Evolutionary conservation across 2,113 vertebrate species (phyloP).

Genomic region (Amia ocellicauda): DNA sequence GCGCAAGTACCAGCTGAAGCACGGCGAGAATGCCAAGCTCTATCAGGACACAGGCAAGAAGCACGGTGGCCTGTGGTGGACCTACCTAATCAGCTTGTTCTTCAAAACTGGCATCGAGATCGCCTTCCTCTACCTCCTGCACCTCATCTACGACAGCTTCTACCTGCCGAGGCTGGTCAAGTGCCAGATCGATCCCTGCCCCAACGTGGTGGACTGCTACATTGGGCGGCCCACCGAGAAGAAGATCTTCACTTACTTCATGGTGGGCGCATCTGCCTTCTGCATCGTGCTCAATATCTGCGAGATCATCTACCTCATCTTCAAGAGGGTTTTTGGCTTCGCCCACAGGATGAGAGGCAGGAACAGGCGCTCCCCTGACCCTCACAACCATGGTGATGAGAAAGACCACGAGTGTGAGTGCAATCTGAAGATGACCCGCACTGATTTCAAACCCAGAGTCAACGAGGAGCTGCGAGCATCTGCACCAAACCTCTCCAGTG

Average conservation of each 20-base stretch:
- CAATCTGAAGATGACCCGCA: slow-evolving; percentile 28
- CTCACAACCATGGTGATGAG: neutral
- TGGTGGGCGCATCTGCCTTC: slow-evolving; percentile 65
- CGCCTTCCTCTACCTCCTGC: slow-evolving; percentile 68
- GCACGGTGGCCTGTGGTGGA: slow-evolving; percentile 85
- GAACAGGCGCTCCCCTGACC: slow-evolving; percentile 1
- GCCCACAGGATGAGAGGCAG: slow-evolving; percentile 25
- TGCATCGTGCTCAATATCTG: slow-evolving; percentile 71
- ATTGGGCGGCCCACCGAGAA: slow-evolving; percentile 74
- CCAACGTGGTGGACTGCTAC: slow-evolving; percentile 70
- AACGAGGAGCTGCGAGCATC: slow-evolving; percentile 18
- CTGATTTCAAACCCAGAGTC: neutral
- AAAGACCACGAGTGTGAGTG: slow-evolving; percentile 17
- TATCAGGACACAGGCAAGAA: slow-evolving; percentile 75
- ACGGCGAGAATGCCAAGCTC: slow-evolving; percentile 46
- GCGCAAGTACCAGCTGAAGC: slow-evolving; percentile 52
- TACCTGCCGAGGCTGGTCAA: slow-evolving; percentile 66
- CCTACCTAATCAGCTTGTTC: slow-evolving; percentile 73
- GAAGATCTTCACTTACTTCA: slow-evolving; percentile 75
- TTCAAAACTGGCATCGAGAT: slow-evolving; percentile 66
- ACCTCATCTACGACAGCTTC: slow-evolving; percentile 65
- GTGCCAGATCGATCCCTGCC: slow-evolving; percentile 65
- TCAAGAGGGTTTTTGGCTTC: slow-evolving; percentile 44
- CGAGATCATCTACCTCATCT: slow-evolving; percentile 70
- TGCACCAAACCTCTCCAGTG: neutral